A percentile compares a stretch with the other conserved stretches of the same genome.
These are phyloP conservation scores for Pyrocoelia pectoralis DNA, from an alignment of 2,888 invertebrate genomes.

Conservation along the genomic window DNA sequence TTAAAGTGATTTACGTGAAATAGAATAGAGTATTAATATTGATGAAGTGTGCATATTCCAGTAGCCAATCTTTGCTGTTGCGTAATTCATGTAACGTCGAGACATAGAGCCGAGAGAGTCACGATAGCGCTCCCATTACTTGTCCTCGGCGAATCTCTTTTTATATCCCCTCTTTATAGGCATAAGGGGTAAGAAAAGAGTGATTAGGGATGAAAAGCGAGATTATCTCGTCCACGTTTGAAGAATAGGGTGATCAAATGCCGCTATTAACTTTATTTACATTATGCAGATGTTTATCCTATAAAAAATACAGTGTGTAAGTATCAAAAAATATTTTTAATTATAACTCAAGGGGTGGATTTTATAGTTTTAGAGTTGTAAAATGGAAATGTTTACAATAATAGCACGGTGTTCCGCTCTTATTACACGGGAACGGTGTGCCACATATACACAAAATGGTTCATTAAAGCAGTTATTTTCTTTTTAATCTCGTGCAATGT, in stretches of 20 bases:
- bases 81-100: slow-evolving; percentile 53
- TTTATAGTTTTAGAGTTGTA: neutral
- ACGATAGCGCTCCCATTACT: slow-evolving; percentile 35
- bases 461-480: slow-evolving; percentile 4
- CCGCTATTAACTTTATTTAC: slow-evolving; percentile 37
- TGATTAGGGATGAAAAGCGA: slow-evolving; percentile 37
- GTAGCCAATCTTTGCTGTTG: slow-evolving; percentile 57
- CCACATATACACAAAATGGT: slow-evolving; percentile 4
- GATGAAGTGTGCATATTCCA: slow-evolving; percentile 58
- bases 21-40: slow-evolving; percentile 55
- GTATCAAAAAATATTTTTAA: neutral
- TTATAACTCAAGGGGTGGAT: neutral
- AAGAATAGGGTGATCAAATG: slow-evolving; percentile 38
- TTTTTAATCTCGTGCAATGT: neutral
- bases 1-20: slow-evolving; percentile 37
- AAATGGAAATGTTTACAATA: neutral
- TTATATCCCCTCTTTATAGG: slow-evolving; percentile 38
- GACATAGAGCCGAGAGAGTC: slow-evolving; percentile 25
- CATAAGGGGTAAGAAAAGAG: slow-evolving; percentile 34
- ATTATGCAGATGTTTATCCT: slow-evolving; percentile 26
- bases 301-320: neutral
- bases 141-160: slow-evolving; percentile 33
- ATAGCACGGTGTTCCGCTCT: neutral
- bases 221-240: slow-evolving; percentile 38
- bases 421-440: neutral